A percentile compares a stretch with the other conserved stretches of the same genome.
Conservation (phyloP, 1,140 invertebrate species). For the Pseudomyrmex sp. region DNA sequence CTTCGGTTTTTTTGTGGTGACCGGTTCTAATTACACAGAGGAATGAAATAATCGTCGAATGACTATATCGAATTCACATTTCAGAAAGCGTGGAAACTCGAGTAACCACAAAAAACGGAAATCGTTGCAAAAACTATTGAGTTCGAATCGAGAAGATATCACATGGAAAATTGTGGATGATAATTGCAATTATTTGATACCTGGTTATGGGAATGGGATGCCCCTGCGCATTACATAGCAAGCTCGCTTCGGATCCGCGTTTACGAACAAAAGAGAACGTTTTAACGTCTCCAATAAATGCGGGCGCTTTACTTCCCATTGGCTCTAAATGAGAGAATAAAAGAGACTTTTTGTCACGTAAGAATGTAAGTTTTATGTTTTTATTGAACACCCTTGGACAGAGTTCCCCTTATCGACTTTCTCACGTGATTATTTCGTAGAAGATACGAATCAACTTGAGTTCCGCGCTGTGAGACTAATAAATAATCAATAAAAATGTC, state of each 20-base stretch:
- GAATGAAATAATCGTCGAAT: slow-evolving; percentile 12
- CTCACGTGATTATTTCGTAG: not conserved
- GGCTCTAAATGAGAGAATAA: slow-evolving; percentile 74
- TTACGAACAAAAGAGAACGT: slow-evolving; percentile 72
- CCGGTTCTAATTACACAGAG: slow-evolving; percentile 84
- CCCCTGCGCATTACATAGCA: slow-evolving; percentile 89
- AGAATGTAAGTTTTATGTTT: slow-evolving; percentile 23
- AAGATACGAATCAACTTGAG: not conserved
- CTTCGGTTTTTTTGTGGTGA: slow-evolving; percentile 87
- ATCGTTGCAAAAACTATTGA: not conserved
- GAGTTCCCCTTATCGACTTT: slow-evolving; percentile 57
- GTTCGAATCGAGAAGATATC: not conserved
- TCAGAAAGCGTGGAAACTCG: slow-evolving; percentile 15
- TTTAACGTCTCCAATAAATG: slow-evolving; percentile 79
- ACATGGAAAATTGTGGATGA: not conserved
- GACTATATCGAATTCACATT: slow-evolving; percentile 3
- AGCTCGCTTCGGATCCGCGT: slow-evolving; percentile 72
- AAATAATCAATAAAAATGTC: slow-evolving; percentile 13
- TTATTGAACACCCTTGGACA: slow-evolving; percentile 56
- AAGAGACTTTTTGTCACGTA: slow-evolving; percentile 27
- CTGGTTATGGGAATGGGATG: slow-evolving; percentile 87
- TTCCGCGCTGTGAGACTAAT: not conserved
- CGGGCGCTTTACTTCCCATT: slow-evolving; percentile 79
- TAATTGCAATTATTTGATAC: slow-evolving; percentile 66
- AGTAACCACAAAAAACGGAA: not conserved